These are phyloP conservation scores for Irena cyanogastra DNA, from an alignment of 2,113 vertebrate species.

Conservation along the genomic window DNA sequence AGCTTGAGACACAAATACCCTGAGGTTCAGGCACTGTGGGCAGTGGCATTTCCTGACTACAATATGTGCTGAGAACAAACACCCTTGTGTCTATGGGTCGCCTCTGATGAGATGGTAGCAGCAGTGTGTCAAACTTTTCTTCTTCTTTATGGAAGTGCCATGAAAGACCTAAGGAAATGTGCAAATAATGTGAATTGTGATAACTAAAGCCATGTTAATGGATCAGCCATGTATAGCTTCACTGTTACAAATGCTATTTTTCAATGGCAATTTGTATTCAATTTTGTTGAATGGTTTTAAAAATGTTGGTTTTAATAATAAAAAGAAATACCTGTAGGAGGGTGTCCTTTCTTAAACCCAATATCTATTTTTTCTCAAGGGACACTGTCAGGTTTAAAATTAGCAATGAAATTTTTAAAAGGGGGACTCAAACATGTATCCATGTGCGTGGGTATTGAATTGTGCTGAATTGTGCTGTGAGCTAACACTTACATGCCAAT, in stretches of 20 bases:
- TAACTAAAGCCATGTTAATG: constrained; percentile 57
- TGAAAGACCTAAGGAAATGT: neutral
- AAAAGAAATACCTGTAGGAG: neutral
- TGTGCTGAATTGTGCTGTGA: neutral
- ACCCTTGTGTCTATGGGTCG: neutral
- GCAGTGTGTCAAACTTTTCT: neutral
- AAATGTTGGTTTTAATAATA: constrained; percentile 54
- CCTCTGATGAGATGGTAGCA: neutral
- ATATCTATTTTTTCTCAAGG: neutral
- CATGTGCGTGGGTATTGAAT: neutral
- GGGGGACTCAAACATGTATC: neutral
- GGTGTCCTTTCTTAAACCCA: neutral
- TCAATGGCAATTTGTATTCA: neutral
- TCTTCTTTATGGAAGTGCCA: neutral
- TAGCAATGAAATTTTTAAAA: neutral
- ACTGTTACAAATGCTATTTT: constrained; percentile 21
- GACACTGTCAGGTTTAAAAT: constrained; percentile 8
- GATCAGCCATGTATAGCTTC: constrained; percentile 25
- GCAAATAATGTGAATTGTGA: neutral
- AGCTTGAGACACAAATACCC: neutral
- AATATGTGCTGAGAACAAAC: neutral
- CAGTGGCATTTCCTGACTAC: neutral
- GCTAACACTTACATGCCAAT: neutral
- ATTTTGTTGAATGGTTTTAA: constrained; percentile 48
- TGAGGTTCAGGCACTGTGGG: neutral